phyloP scores from a whole-genome alignment of 2,113 vertebrate genomes.

The Zingel zingel region DNA sequence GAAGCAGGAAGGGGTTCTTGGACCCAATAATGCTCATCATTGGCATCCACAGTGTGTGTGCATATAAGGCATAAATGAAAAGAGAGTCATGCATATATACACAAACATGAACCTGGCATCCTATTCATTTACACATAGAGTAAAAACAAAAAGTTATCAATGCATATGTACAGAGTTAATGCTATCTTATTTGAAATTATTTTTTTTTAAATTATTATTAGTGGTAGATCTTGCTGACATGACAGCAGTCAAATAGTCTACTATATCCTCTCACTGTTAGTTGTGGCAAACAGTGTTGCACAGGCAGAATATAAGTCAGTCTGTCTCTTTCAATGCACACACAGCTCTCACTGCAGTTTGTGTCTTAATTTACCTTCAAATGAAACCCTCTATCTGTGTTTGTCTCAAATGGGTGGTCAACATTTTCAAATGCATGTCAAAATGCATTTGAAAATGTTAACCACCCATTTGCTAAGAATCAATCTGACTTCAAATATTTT shows the following conservation, averaged over 20 bases:
- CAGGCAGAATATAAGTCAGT: background rate
- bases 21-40: too few relatives aligned
- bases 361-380: constrained; percentile 2
- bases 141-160: background rate
- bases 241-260: background rate
- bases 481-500: background rate
- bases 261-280: background rate
- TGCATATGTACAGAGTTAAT: background rate
- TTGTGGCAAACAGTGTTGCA: background rate
- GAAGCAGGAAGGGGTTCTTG: background rate
- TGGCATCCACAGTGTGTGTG: background rate
- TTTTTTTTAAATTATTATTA: too few relatives aligned
- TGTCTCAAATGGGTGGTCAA: background rate
- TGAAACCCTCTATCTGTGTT: background rate
- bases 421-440: too few relatives aligned
- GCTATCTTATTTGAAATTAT: background rate
- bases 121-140: background rate
- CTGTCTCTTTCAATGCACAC: background rate
- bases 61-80: background rate
- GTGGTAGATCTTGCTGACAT: background rate
- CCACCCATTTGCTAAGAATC: background rate
- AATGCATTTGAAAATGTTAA: background rate
- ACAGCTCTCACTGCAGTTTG: background rate
- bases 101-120: background rate
- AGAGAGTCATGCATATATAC: too few relatives aligned